Evolutionary conservation across 2,888 invertebrate species (phyloP), one percentile per base, ranked within the genome.

Genomic region (Chrysolina haemoptera): DNA sequence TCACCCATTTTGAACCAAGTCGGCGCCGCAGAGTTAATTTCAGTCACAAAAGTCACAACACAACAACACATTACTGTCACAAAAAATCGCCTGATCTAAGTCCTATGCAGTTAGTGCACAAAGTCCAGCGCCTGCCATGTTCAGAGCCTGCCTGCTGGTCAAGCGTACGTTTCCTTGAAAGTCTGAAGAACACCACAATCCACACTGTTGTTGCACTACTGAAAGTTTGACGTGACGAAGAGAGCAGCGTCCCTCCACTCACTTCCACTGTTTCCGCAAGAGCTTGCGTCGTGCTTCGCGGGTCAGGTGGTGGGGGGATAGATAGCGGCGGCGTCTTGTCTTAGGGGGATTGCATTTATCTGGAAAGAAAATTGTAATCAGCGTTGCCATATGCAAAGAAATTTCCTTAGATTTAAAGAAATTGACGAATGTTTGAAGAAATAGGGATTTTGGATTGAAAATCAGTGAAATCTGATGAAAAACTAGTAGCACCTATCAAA

Each of bases 201-300:
- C 9, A 27, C 65, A 65, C 46, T 27, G 65, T 48, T 22, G 46
- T 46, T 65, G 22, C 65, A 65, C 59, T 27, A 59, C 59, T 59
- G 59, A 35, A 59, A 59, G 59, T 35, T 1, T 35, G 27, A n/a
- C 59, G n/a, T 14, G 9, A 59, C 22, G 59, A 59, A 12, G 55
- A 55, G n/a, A 22, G 3, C 14, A 22, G 3, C 14, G 14, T 16
- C 14, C 27, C 9, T 11, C 12, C n/a, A 27, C 59, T n/a, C 79
- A 76, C 76, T 80, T 76, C 78, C 76, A 76, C 79, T 78, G 73
- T 69, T 78, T 71, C 73, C 74, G 73, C 80, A 78, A 79, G 84
- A 80, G 83, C 85, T 85, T 86, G 86, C 87, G 86, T 85, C 87
- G 86, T 85, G 85, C 68, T 82, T 76, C 74, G 71, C 27, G 9